Evolutionary conservation across 2,888 invertebrate genomes (phyloP).

Genomic region (Rhogogaster chlorosoma): DNA sequence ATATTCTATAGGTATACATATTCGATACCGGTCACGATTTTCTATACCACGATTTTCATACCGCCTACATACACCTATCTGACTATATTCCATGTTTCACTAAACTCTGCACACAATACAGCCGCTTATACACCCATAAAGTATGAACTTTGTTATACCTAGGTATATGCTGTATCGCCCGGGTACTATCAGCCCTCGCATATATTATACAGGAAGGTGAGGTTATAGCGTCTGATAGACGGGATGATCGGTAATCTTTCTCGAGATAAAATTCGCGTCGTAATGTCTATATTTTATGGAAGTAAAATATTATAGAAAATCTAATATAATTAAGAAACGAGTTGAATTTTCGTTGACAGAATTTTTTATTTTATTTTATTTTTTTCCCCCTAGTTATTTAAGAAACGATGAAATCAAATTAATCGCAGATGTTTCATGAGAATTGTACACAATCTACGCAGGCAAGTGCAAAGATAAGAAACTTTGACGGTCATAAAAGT

Average conservation of each 20-base stretch:
- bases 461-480: neutral
- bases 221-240: neutral
- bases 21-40: conserved; percentile 14
- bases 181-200: neutral
- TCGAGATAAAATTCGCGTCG: neutral
- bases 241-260: neutral
- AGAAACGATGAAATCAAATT: too few relatives aligned
- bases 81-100: conserved; percentile 10
- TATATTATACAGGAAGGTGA: neutral
- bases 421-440: too few relatives aligned
- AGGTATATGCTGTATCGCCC: neutral
- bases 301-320: too few relatives aligned
- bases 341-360: too few relatives aligned
- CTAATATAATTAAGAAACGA: too few relatives aligned
- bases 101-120: conserved; percentile 13
- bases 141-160: neutral
- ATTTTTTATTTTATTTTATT: too few relatives aligned
- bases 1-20: neutral
- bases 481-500: neutral
- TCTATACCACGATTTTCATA: neutral
- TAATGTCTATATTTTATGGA: neutral
- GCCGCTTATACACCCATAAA: conserved; percentile 9
- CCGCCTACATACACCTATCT: neutral
- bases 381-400: too few relatives aligned
- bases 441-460: neutral